Base-by-base conservation (phyloP, 1,140 invertebrate genomes). In the Plectrocnemia conspersa region DNA sequence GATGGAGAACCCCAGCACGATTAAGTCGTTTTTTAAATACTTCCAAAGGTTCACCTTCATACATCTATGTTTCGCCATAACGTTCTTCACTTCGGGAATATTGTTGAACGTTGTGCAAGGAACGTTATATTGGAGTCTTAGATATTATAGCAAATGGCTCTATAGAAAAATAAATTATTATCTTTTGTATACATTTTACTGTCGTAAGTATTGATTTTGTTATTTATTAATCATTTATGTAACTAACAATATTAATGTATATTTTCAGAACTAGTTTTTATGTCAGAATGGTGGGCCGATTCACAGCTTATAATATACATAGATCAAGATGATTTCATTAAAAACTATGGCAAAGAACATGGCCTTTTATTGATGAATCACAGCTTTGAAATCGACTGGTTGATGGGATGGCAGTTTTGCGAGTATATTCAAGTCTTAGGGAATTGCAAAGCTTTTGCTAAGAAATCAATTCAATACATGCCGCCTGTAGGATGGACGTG, bases 401-500 rank as follows among this genome's bases (percentile, higher is more conserved):
- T 96, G 0, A 82, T 89, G 64, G 89, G 90, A 32, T 94, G 90
- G 89, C 81, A 92, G 61, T 81, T 91, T 56, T 86, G 83, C 66
- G 90, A 94, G 58, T 80, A 86, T 62, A 72, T 86, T 61, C 66
- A 75, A 62, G 78, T 90, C 47, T 75, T 95, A 54, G 91, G 90
- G 89, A 93, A 93, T 70, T 92, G 90, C 60, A 97, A 97, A 81
- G 89, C 93, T 7, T 95, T 92, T 75, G 90, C 90, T 5, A 98
- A 98, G 75, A 91, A 94, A 70, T 84, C 85, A 4, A 85, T 97
- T 61, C 83, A 88, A 61, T 94, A 90, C 66, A 79, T 97, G 53
- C 94, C 94, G n/a, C 84, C 92, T 4, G 81, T 97, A 58, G 94
- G 94, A 41, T 98, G 93, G 93, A 83, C 85, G 54, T 97, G 92